These are phyloP conservation scores for Lophotis ruficrista DNA, from an alignment of 2,113 vertebrate species.

Conservation along the genomic window DNA sequence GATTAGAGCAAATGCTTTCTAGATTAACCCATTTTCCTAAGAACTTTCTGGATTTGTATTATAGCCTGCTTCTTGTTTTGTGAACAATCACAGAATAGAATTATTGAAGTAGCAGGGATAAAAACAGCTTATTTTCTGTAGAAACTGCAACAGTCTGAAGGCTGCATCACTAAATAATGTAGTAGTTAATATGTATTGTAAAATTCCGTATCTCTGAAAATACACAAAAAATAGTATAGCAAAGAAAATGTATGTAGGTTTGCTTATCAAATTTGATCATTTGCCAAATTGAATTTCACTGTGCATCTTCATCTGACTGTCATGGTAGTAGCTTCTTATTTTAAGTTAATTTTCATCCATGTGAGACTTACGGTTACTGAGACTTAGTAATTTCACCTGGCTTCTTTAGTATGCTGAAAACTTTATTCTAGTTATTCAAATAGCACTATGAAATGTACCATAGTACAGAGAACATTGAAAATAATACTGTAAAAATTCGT, in stretches of 20 bases:
- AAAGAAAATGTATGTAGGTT: neutral
- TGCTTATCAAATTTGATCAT: neutral
- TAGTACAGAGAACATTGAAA: neutral
- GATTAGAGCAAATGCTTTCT: neutral
- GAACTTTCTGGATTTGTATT: slow-evolving; percentile 5
- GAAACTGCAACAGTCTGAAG: neutral
- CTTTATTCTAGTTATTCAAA: neutral
- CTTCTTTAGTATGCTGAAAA: neutral
- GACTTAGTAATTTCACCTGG: neutral
- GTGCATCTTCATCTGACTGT: neutral
- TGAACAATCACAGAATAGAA: neutral
- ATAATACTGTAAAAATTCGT: neutral
- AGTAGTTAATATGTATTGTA: neutral
- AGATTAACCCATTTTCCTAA: neutral
- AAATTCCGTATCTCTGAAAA: neutral
- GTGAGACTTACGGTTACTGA: neutral
- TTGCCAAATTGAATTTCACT: neutral
- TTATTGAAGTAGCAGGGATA: neutral
- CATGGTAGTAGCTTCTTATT: neutral
- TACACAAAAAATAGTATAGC: neutral
- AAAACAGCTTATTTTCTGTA: neutral
- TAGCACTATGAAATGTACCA: neutral
- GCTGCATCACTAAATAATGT: neutral
- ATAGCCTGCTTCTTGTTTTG: neutral
- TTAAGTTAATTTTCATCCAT: neutral